Base-by-base conservation (phyloP, 2,888 invertebrate genomes). In the Mystacides longicornis region DNA sequence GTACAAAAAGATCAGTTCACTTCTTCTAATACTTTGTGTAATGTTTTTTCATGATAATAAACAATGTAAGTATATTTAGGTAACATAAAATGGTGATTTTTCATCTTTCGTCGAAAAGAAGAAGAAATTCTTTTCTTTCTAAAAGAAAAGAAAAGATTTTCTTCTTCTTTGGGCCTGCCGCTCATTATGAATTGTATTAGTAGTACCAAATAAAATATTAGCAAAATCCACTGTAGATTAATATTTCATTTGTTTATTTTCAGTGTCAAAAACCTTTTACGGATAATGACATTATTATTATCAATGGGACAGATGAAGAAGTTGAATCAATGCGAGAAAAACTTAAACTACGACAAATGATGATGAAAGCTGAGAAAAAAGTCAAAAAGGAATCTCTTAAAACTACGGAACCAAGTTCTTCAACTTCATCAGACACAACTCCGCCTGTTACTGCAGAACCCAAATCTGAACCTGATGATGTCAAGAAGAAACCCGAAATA, bases 301-400 rank as follows among this genome's bases (percentile, higher is more conserved):
- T 99, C 23, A 98, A 98, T 74, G 89, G 89, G 50, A 82, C 80
- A 62, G 87, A 89, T 14, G 88, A 90, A 61, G 93, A 94, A 64
- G 67, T 89, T 56, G 79, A 79, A 42, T 60, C 75, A 23, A 81
- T 92, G 67, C 78, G 74, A 63, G 69, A 69, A 18, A 82, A 82
- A 65, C 84, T 90, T 73, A 81, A 85, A 61, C 75, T 81, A 50
- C 78, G 90, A 47, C 79, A 86, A 54, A 80, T 81, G 37, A 83
- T 79, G 65, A 78, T 83, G 55, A 90, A 88, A 66, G 75, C 79
- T 1, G 70, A 71, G 23, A 79, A 78, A 63, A 62, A 57, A 42
- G 33, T 22, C 7, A 56, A 49, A 45, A 49, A 49, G 37, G 48
- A 52, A 49, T 7, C 27, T 7, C 27, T 7, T 7, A 27, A 5